Percentiles rank a stretch among this genome's conserved stretches.
phyloP scores from a whole-genome alignment of 2,113 vertebrate genomes.

The Leptobrachium ailaonicum region DNA sequence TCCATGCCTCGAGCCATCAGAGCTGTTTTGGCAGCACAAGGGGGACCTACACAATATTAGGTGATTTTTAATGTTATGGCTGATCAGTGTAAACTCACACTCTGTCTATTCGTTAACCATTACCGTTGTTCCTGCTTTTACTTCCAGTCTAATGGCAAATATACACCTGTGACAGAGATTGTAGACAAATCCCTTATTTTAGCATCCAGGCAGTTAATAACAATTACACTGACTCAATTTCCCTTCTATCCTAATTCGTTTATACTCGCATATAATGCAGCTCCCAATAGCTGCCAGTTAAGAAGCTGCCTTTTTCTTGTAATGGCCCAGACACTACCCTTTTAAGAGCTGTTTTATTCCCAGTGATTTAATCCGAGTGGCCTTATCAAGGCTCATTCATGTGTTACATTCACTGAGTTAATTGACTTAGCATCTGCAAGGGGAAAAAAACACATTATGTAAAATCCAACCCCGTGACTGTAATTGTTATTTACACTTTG shows the following conservation, averaged over 20 bases:
- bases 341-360: constrained; percentile 41
- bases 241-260: constrained; percentile 32
- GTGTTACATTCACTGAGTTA: constrained; percentile 43
- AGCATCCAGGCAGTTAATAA: constrained; percentile 20
- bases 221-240: constrained; percentile 31
- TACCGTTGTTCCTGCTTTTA: too few species aligned
- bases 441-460: not conserved
- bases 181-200: not conserved
- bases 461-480: not conserved
- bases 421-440: constrained; percentile 26
- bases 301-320: constrained; percentile 23
- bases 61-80: too few species aligned
- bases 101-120: too few species aligned
- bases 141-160: too few species aligned
- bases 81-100: too few species aligned
- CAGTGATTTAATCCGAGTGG: constrained; percentile 44
- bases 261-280: constrained; percentile 30
- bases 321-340: constrained; percentile 29
- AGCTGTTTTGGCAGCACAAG: too few species aligned
- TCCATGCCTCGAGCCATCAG: too few species aligned
- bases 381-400: constrained; percentile 46
- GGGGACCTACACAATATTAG: too few species aligned
- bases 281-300: constrained; percentile 42
- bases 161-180: too few species aligned
- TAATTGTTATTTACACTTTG: too few species aligned